A percentile compares a stretch with the other conserved stretches of the same genome.
Evolutionary conservation across 2,113 vertebrate species (phyloP).

Genomic region (Apodemus speciosus): DNA sequence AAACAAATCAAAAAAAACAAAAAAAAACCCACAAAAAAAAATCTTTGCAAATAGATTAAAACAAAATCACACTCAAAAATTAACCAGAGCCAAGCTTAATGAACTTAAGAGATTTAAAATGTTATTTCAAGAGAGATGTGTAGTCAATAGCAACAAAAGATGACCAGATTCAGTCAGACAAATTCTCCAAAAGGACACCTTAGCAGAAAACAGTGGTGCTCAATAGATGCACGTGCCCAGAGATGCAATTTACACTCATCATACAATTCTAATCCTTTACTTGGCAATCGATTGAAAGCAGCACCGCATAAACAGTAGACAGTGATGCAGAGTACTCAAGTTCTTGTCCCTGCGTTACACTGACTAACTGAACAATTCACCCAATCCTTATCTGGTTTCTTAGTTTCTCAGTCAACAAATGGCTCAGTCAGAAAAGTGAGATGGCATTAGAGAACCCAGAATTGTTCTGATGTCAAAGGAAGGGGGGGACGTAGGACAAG

Average conservation of each 20-base stretch:
- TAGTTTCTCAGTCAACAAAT: conserved; percentile 22
- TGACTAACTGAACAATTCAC: not conserved
- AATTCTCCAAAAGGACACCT: conserved; percentile 3
- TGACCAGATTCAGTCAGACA: not conserved
- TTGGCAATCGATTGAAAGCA: not conserved
- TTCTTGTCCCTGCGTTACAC: not conserved
- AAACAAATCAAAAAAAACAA: too few relatives aligned
- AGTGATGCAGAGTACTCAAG: not conserved
- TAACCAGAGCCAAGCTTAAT: not conserved
- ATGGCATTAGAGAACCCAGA: not conserved
- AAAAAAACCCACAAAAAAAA: too few relatives aligned
- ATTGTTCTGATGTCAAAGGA: too few relatives aligned
- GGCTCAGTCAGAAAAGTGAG: conserved; percentile 27
- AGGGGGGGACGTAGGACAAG: conserved; percentile 1
- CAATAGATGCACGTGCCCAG: not conserved
- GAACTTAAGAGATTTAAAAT: not conserved
- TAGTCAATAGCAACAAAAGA: conserved; percentile 3
- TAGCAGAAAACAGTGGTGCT: not conserved
- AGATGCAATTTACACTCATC: not conserved
- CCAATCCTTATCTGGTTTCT: not conserved
- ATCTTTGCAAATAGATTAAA: not conserved
- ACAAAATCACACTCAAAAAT: not conserved
- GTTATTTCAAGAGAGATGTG: not conserved
- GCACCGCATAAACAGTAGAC: not conserved
- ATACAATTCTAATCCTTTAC: not conserved